Conservation (phyloP, 2,797 vertebrate species). For the Xenopus petersii region DNA sequence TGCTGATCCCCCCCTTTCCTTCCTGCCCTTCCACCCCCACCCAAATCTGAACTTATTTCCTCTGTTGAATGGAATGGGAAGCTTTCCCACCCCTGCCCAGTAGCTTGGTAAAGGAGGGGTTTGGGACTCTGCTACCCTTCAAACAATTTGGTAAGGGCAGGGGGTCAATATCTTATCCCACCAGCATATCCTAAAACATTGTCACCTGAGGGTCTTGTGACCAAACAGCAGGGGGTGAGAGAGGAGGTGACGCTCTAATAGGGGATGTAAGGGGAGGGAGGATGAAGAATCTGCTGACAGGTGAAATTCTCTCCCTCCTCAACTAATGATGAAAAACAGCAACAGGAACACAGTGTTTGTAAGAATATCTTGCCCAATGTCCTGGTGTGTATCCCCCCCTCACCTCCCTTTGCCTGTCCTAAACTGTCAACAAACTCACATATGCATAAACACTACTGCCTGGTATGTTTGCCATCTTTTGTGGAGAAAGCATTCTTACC, state of each 20-base stretch:
- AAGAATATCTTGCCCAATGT: conserved; percentile 9
- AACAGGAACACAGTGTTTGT: conserved; percentile 30
- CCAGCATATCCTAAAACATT: not conserved
- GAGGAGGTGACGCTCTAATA: not conserved
- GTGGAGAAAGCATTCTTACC: too few species aligned
- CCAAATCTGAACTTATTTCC: conserved; percentile 55
- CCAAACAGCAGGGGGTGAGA: not conserved
- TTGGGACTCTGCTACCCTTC: not conserved
- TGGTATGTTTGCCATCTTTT: too few species aligned
- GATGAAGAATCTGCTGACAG: conserved; percentile 35
- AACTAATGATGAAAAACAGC: conserved; percentile 37
- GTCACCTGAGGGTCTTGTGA: conserved; percentile 4
- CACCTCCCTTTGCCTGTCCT: not conserved
- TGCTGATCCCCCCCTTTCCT: conserved; percentile 39
- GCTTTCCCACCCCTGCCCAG: conserved; percentile 36
- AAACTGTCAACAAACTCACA: not conserved
- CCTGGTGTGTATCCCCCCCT: not conserved
- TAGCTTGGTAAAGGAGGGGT: conserved; percentile 7
- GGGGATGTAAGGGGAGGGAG: not conserved
- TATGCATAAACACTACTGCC: too few species aligned
- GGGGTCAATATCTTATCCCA: not conserved
- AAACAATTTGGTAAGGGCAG: not conserved
- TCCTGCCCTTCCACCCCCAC: conserved; percentile 52
- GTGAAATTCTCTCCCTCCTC: conserved; percentile 23
- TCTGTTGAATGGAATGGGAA: conserved; percentile 57